Evolutionary conservation across 2,113 vertebrate species (phyloP).

Genomic region (Sceloporus tristichus): DNA sequence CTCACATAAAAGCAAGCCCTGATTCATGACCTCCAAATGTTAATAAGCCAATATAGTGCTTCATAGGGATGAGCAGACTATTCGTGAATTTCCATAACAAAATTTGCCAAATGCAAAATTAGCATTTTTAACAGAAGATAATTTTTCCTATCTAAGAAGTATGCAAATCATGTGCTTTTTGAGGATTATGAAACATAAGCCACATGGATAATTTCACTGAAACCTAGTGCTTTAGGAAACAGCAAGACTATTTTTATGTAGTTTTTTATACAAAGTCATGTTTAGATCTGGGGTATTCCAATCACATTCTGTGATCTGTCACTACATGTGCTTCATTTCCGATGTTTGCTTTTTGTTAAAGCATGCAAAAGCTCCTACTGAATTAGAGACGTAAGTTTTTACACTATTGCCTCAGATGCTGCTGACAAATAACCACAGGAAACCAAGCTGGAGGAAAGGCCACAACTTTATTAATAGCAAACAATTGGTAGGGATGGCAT

Average conservation of each 20-base stretch:
- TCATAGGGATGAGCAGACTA: background rate
- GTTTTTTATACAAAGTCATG: no score
- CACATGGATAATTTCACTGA: background rate
- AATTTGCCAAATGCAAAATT: conserved; percentile 18
- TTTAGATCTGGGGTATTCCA: no score
- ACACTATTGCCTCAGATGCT: background rate
- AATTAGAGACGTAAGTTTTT: background rate
- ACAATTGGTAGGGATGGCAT: no score
- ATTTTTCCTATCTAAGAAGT: background rate
- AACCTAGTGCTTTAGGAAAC: background rate
- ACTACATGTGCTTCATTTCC: background rate
- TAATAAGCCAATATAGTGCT: no score
- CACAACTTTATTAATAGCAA: no score
- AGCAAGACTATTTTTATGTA: no score
- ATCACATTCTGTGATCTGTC: background rate
- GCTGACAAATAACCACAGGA: no score
- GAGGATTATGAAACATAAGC: conserved; percentile 1
- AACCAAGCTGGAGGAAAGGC: no score
- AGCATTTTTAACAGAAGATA: background rate
- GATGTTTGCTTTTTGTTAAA: background rate
- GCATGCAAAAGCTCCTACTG: background rate
- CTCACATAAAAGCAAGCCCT: background rate
- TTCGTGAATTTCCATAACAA: background rate
- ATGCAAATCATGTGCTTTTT: conserved; percentile 10
- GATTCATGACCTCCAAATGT: background rate